Conservation (phyloP, 1,140 invertebrate species). For the Saxidomus purpurata region DNA sequence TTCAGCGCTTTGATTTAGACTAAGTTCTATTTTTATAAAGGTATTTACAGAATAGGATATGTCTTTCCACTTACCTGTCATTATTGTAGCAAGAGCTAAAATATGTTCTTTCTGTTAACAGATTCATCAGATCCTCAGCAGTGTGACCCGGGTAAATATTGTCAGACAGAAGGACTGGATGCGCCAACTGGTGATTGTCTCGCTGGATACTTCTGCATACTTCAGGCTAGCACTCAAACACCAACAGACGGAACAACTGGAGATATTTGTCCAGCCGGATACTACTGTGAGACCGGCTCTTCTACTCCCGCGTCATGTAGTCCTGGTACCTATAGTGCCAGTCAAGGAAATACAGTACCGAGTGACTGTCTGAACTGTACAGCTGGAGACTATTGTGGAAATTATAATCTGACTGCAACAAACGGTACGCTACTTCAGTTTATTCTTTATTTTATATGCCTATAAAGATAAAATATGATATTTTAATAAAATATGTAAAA, state of each 20-base stretch:
- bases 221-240: constrained; percentile 67
- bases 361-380: constrained; percentile 80
- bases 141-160: constrained; percentile 82
- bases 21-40: too few relatives aligned
- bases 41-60: too few relatives aligned
- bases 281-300: constrained; percentile 78
- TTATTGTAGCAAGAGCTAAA: too few relatives aligned
- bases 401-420: constrained; percentile 82
- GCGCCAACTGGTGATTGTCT: constrained; percentile 80
- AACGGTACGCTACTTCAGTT: constrained; percentile 73
- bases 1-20: too few relatives aligned
- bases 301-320: constrained; percentile 77
- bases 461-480: too few relatives aligned
- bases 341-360: constrained; percentile 73
- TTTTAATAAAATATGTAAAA: too few relatives aligned
- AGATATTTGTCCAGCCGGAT: constrained; percentile 79
- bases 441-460: neutral
- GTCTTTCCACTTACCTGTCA: too few relatives aligned
- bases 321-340: constrained; percentile 82
- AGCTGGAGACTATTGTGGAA: constrained; percentile 81
- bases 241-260: constrained; percentile 82
- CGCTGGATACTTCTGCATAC: constrained; percentile 81
- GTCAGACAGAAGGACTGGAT: constrained; percentile 79
- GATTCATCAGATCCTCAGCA: constrained; percentile 79
- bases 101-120: constrained; percentile 39